phyloP scores from a whole-genome alignment of 2,888 invertebrate species.

The Pediacus dermestoides region DNA sequence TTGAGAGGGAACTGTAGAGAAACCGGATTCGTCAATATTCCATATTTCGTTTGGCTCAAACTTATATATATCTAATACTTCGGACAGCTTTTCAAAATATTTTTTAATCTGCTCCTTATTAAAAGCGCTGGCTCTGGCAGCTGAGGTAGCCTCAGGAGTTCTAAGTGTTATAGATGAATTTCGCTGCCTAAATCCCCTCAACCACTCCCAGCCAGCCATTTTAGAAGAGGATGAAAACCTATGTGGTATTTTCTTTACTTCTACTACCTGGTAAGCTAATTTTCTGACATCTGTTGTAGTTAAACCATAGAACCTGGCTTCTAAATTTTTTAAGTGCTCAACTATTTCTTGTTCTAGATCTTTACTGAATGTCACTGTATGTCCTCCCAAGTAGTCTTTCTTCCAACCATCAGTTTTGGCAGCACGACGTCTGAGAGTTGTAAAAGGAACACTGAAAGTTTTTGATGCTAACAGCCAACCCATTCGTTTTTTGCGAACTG shows the following conservation, averaged over 20 bases:
- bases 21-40: constrained; percentile 16
- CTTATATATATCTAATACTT: background rate
- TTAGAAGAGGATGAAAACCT: constrained; percentile 2
- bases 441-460: constrained; percentile 12
- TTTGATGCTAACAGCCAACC: constrained; percentile 13
- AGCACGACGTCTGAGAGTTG: constrained; percentile 11
- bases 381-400: constrained; percentile 14
- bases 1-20: constrained; percentile 11
- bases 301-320: constrained; percentile 15
- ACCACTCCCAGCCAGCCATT: too few species aligned
- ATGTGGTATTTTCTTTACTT: constrained; percentile 8
- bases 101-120: too few species aligned
- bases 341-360: constrained; percentile 11
- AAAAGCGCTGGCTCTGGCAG: too few species aligned
- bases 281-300: constrained; percentile 10
- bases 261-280: constrained; percentile 10
- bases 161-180: too few species aligned
- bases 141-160: too few species aligned
- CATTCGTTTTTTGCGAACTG: constrained; percentile 7
- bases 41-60: constrained; percentile 4
- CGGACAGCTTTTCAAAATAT: constrained; percentile 8
- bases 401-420: too few species aligned
- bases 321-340: constrained; percentile 6
- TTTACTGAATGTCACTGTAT: constrained; percentile 13
- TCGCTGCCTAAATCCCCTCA: too few species aligned